Base-by-base conservation (phyloP, 2,888 invertebrate species). In the Acholoe squamosa region DNA sequence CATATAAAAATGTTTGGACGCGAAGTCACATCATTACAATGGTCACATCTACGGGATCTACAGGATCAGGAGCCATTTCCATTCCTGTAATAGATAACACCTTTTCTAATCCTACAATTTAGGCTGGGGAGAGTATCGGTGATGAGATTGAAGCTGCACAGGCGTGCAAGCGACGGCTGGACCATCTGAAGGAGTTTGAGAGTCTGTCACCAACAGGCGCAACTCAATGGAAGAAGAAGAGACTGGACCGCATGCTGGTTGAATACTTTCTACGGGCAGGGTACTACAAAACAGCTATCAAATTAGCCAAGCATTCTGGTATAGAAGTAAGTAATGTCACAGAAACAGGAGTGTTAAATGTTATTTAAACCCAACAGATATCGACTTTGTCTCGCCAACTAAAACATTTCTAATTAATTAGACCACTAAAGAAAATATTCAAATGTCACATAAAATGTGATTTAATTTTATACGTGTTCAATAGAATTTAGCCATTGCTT, bases 241-340 rank as follows among this genome's bases (percentile, higher is more conserved):
- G 99, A 52, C 96, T 99, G 90, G 99, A 99, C 96, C 97, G 99
- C 89, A 98, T 99, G 98, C 97, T 99, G 89, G 98, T 99, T 22
- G 99, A 99, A 95, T 99, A 99, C 96, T 98, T 99, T 95, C 97
- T 99, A 31, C 97, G 99, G 91, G 98, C 98, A 95, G 99, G 99
- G 0, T 99, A 98, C 96, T 99, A 99, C 95, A 98, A 98, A 94
- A 98, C 99, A 0, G 99, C 99, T 0, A 97, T 98, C 92, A 97
- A 97, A 94, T 96, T 99, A 43, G 98, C 99, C 0, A 97, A 98
- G 89, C 97, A 97, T 89, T 97, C 98, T 19, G 95, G 95, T 76
- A 95, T 96, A 90, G 96, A 96, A 95, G 96, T 95, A 91, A 88
- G 71, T 25, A 61, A 5, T 61, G 25, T 1, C 61, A 61, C 61